Conservation (phyloP, 1,140 invertebrate species). For the Saccostrea echinata region DNA sequence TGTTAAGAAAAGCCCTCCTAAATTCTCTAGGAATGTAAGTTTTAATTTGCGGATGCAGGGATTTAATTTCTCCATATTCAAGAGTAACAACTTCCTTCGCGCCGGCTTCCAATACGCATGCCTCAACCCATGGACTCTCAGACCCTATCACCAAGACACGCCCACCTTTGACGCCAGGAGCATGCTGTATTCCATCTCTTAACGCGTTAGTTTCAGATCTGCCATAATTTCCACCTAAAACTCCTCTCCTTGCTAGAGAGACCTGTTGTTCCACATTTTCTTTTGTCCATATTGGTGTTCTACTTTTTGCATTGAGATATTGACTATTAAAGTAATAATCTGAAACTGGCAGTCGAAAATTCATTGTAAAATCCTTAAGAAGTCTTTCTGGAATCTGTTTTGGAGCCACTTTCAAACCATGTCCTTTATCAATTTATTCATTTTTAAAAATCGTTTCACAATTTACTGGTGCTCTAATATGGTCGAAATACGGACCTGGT, state of each 20-base stretch:
- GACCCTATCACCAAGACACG: conserved; percentile 20
- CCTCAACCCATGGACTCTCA: conserved; percentile 39
- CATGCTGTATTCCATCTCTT: background rate
- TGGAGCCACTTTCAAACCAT: conserved; percentile 2
- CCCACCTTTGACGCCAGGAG: background rate
- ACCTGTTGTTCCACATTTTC: no score
- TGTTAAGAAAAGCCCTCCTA: background rate
- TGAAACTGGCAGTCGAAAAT: no score
- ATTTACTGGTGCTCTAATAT: background rate
- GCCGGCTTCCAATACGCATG: conserved; percentile 14
- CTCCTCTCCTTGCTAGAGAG: no score
- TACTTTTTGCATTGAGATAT: no score
- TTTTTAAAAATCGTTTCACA: conserved; percentile 34
- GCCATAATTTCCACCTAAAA: no score
- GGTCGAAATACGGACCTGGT: no score
- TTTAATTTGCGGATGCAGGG: background rate
- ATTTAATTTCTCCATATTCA: conserved; percentile 33
- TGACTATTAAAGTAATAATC: no score
- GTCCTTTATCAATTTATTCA: background rate
- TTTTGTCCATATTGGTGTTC: no score
- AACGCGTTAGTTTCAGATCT: no score
- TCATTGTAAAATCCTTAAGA: no score
- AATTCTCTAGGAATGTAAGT: background rate
- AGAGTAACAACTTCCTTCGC: conserved; percentile 8
- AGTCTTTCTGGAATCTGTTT: conserved; percentile 3